Evolutionary conservation across 2,797 vertebrate species (phyloP).

Genomic region (Helarctos malayanus): DNA sequence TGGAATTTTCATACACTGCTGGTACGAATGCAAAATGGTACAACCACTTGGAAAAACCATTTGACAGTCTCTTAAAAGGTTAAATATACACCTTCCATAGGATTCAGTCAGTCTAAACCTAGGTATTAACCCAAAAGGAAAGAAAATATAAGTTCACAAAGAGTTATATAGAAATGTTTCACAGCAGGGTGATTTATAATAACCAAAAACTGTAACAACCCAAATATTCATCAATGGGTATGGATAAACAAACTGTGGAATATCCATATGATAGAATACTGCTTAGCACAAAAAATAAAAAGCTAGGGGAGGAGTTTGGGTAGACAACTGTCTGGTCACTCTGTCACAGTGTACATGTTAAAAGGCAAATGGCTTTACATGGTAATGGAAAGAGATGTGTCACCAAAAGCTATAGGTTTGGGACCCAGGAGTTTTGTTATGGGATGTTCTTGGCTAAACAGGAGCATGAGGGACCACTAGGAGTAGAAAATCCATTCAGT

Average conservation of each 20-base stretch:
- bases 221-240: background rate
- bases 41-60: background rate
- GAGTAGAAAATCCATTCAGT: background rate
- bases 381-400: background rate
- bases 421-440: background rate
- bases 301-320: accelerated
- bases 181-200: background rate
- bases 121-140: background rate
- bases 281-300: background rate
- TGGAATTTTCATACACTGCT: background rate
- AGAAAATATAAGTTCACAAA: background rate
- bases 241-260: background rate
- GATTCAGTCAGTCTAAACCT: background rate
- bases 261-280: background rate
- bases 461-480: background rate
- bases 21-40: background rate
- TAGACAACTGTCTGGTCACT: background rate
- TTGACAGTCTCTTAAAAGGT: background rate
- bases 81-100: background rate
- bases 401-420: background rate
- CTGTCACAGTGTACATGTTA: background rate
- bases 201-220: background rate
- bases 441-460: background rate
- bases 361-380: background rate
- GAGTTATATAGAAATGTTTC: background rate